Percentiles rank a stretch among this genome's conserved stretches.
These are phyloP conservation scores for Buteo buteo DNA, from an alignment of 2,113 vertebrate species.

Conservation along the genomic window DNA sequence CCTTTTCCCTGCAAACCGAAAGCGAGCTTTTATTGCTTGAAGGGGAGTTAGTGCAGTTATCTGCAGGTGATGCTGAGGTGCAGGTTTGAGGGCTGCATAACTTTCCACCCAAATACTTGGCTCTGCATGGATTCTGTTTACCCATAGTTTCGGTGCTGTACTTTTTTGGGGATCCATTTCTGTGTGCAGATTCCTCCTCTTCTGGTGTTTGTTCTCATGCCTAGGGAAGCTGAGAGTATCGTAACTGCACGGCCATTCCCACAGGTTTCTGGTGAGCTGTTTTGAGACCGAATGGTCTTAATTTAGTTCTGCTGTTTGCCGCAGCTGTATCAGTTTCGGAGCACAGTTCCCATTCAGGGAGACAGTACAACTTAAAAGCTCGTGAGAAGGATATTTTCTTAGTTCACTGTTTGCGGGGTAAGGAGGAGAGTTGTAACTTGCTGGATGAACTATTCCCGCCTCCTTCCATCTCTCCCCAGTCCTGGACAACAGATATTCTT, in stretches of 20 bases:
- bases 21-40: not conserved
- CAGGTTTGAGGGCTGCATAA: not conserved
- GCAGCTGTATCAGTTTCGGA: not conserved
- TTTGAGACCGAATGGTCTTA: not conserved
- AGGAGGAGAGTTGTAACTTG: not conserved
- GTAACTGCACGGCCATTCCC: fast-evolving
- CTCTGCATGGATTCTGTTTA: not conserved
- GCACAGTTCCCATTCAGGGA: not conserved
- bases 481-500: not conserved
- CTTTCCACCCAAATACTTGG: not conserved
- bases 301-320: not conserved
- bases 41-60: not conserved
- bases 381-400: not conserved
- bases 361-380: not conserved
- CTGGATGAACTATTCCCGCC: not conserved
- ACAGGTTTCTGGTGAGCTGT: not conserved
- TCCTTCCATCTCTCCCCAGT: not conserved
- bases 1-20: not conserved
- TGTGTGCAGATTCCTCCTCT: not conserved
- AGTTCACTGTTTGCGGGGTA: not conserved
- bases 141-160: fast-evolving
- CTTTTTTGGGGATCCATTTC: not conserved
- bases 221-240: not conserved
- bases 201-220: fast-evolving
- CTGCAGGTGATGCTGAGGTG: not conserved